A percentile compares a stretch with the other conserved stretches of the same genome.
Evolutionary conservation across 64 coral and sea anemone genomes (phyloP).

Genomic region (Platygyra sinensis): DNA sequence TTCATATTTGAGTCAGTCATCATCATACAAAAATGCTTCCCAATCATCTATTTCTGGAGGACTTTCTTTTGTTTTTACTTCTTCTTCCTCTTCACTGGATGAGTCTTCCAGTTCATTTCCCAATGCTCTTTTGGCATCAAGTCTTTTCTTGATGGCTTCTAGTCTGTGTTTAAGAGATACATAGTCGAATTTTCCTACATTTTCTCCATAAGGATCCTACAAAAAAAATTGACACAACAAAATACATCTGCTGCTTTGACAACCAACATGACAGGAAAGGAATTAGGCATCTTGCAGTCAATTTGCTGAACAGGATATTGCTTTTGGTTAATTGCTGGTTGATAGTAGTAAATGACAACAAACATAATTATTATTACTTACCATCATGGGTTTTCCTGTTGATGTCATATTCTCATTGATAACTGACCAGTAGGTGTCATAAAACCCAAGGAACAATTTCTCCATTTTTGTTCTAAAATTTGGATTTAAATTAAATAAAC

Average conservation of each 20-base stretch:
- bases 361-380: neutral
- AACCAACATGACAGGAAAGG: neutral
- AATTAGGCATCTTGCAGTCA: no score
- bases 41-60: slow-evolving; percentile 37
- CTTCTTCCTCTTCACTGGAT: slow-evolving; percentile 43
- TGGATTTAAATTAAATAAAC: neutral
- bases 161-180: slow-evolving; percentile 70
- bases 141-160: slow-evolving; percentile 74
- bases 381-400: slow-evolving; percentile 89
- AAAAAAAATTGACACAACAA: neutral
- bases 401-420: slow-evolving; percentile 72
- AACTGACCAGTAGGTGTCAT: slow-evolving; percentile 86
- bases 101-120: slow-evolving; percentile 53
- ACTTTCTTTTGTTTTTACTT: neutral
- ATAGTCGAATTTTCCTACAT: slow-evolving; percentile 79
- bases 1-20: neutral
- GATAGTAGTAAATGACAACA: no score
- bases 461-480: slow-evolving; percentile 85
- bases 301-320: no score
- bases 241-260: neutral
- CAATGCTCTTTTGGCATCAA: slow-evolving; percentile 56
- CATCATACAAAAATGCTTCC: slow-evolving; percentile 28
- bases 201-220: slow-evolving; percentile 83
- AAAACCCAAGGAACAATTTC: slow-evolving; percentile 94
- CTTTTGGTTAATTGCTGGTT: no score